A percentile compares a stretch with the other conserved stretches of the same genome.
Conservation (phyloP, 2,888 invertebrate species). For the Tortricodes alternella region DNA sequence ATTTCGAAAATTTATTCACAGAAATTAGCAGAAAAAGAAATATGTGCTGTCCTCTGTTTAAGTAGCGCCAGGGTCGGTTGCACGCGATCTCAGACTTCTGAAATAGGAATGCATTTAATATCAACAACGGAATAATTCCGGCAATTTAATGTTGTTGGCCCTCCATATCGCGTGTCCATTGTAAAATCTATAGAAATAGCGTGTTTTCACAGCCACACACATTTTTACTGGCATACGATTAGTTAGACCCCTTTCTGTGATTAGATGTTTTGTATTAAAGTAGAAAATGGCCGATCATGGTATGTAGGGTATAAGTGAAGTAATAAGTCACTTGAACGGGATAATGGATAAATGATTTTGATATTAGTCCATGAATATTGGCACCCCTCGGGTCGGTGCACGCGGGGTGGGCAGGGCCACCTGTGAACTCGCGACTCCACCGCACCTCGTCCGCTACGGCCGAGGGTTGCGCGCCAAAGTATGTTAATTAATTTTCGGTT, state of each 20-base stretch:
- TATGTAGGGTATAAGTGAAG: too few species aligned
- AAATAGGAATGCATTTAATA: conserved; percentile 74
- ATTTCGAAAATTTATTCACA: not conserved
- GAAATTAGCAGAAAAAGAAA: conserved; percentile 16
- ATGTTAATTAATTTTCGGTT: conserved; percentile 83
- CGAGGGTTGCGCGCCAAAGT: conserved; percentile 76
- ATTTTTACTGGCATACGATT: conserved; percentile 23
- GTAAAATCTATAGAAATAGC: conserved; percentile 51
- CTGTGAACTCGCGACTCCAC: conserved; percentile 41
- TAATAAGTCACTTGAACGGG: conserved; percentile 32
- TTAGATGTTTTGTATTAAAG: not conserved
- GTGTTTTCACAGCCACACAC: conserved; percentile 27
- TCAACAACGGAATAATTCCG: conserved; percentile 69
- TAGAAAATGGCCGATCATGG: too few species aligned
- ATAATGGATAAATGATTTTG: conserved; percentile 46
- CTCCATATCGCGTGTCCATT: conserved; percentile 63
- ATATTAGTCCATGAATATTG: conserved; percentile 35
- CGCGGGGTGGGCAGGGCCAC: conserved; percentile 56
- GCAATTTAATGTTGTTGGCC: conserved; percentile 69
- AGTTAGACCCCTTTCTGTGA: conserved; percentile 13
- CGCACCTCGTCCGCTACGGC: conserved; percentile 43
- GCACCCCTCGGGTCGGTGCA: conserved; percentile 46
- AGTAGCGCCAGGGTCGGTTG: conserved; percentile 49
- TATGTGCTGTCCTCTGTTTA: conserved; percentile 39
- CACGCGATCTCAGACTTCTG: conserved; percentile 63